Percentiles rank a stretch among this genome's conserved stretches.
Conservation (phyloP, 2,888 invertebrate genomes). For the Cataglyphis livida region DNA sequence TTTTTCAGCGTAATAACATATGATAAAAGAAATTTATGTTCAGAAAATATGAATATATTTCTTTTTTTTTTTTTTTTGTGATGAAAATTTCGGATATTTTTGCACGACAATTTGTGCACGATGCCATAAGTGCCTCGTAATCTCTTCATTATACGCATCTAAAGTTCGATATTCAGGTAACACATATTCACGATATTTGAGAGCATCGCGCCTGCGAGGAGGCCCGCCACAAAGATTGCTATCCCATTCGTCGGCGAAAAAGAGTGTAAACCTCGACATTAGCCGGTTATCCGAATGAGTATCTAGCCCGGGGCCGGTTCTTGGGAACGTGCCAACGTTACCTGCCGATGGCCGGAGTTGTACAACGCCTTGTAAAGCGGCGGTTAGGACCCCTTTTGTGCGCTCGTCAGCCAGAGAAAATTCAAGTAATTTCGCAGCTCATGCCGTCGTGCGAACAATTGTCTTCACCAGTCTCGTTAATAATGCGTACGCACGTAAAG, state of each 20-base stretch:
- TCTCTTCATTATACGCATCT: conserved; percentile 68
- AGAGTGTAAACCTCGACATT: conserved; percentile 72
- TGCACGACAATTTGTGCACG: conserved; percentile 15
- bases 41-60: not conserved
- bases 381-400: conserved; percentile 53
- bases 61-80: not conserved
- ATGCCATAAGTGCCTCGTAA: conserved; percentile 53
- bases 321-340: conserved; percentile 71
- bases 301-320: conserved; percentile 67
- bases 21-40: not conserved
- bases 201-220: not conserved
- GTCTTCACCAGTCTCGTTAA: conserved; percentile 32
- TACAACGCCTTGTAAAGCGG: conserved; percentile 62
- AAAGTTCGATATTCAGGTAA: conserved; percentile 66
- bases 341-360: conserved; percentile 53
- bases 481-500: conserved; percentile 1
- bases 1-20: not conserved
- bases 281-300: conserved; percentile 70
- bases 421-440: conserved; percentile 15
- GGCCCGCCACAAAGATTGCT: conserved; percentile 59
- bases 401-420: not conserved
- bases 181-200: conserved; percentile 42
- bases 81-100: conserved; percentile 23
- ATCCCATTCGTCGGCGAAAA: conserved; percentile 68
- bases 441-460: not conserved